phyloP scores from a whole-genome alignment of 2,113 vertebrate species.

The Theristicus caerulescens region DNA sequence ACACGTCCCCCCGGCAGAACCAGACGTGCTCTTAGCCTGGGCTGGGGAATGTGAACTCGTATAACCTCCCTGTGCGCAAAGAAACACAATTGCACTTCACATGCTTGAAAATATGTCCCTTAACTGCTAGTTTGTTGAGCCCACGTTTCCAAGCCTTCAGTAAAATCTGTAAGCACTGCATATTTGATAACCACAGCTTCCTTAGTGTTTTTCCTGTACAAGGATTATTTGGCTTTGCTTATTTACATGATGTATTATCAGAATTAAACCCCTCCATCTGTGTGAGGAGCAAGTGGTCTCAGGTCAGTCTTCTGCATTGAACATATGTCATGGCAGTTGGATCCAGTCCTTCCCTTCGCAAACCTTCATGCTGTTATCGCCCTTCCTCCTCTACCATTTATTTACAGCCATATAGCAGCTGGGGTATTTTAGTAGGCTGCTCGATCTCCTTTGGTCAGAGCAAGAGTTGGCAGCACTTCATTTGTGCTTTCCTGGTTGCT shows the following conservation, averaged over 20 bases:
- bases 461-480: neutral
- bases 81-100: neutral
- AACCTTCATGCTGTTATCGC: neutral
- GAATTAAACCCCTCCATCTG: neutral
- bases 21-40: accelerated
- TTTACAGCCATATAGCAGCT: accelerated
- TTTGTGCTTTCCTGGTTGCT: neutral
- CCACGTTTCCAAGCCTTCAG: neutral
- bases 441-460: neutral
- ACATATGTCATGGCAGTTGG: accelerated
- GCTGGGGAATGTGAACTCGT: neutral
- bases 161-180: neutral
- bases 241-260: neutral
- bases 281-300: neutral
- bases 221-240: neutral
- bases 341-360: neutral
- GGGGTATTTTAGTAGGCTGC: neutral
- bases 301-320: neutral
- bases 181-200: neutral
- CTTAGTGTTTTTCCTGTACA: neutral
- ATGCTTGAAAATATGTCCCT: neutral
- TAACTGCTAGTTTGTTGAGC: constrained; percentile 33
- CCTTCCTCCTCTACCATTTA: neutral
- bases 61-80: neutral
- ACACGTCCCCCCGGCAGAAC: neutral